A percentile compares a stretch with the other conserved stretches of the same genome.
phyloP scores from a whole-genome alignment of 2,797 vertebrate genomes.

The Podarcis siculus region DNA sequence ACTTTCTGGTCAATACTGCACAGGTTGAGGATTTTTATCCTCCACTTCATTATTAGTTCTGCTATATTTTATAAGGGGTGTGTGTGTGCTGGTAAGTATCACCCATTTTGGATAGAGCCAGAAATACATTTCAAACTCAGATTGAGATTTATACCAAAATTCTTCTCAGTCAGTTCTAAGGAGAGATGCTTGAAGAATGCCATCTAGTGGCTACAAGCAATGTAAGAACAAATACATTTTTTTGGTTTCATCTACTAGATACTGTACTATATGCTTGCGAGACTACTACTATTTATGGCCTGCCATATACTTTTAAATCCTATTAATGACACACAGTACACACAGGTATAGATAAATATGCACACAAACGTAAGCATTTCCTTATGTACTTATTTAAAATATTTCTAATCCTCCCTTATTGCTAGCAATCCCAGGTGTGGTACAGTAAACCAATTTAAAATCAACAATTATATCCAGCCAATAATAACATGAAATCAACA shows the following conservation, averaged over 20 bases:
- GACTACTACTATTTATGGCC: neutral
- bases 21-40: constrained; percentile 15
- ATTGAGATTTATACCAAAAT: neutral
- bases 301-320: neutral
- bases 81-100: neutral
- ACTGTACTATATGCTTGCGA: neutral
- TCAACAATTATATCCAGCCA: too few species aligned
- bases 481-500: too few species aligned
- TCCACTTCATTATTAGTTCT: neutral
- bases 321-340: neutral
- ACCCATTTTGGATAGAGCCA: neutral
- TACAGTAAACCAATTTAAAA: too few species aligned
- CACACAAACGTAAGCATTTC: too few species aligned
- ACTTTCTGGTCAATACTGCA: neutral
- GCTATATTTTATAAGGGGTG: neutral
- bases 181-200: constrained; percentile 33
- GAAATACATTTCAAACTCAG: neutral
- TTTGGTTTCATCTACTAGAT: neutral
- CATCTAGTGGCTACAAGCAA: constrained; percentile 43
- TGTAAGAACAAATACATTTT: neutral
- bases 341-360: too few species aligned
- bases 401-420: too few species aligned
- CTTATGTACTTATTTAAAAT: too few species aligned
- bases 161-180: constrained; percentile 28
- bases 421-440: too few species aligned